Percentiles rank a stretch among this genome's conserved stretches.
phyloP scores from a whole-genome alignment of 2,888 invertebrate genomes.

The Acronicta psi region DNA sequence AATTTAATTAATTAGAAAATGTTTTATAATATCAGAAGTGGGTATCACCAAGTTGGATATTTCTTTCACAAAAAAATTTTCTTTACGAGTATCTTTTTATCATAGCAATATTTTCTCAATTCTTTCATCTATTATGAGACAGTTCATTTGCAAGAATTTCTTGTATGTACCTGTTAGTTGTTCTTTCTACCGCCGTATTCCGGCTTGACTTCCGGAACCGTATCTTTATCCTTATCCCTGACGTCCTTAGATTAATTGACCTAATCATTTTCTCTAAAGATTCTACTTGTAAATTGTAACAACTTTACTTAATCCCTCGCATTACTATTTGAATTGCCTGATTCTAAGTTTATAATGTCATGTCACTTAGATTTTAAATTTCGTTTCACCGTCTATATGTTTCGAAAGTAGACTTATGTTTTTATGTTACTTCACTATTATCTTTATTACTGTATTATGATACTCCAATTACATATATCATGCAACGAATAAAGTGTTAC shows the following conservation, averaged over 20 bases:
- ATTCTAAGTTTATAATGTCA: too few species aligned
- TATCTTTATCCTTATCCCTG: slow-evolving; percentile 2
- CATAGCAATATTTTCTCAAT: too few species aligned
- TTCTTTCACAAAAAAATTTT: slow-evolving; percentile 8
- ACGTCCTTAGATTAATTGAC: background rate
- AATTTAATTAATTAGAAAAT: slow-evolving; percentile 17
- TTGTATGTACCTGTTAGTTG: background rate
- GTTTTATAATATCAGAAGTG: slow-evolving; percentile 3
- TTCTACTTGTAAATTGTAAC: too few species aligned
- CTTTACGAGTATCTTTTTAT: background rate
- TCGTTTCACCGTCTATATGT: slow-evolving; percentile 8
- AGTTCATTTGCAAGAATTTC: too few species aligned
- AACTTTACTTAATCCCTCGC: too few species aligned
- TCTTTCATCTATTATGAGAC: background rate
- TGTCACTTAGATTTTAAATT: slow-evolving; percentile 14
- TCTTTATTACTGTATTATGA: slow-evolving; percentile 35
- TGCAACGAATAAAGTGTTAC: slow-evolving; percentile 33
- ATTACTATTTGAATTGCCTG: too few species aligned
- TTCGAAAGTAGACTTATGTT: slow-evolving; percentile 38
- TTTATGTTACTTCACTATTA: slow-evolving; percentile 34
- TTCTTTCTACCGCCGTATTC: background rate
- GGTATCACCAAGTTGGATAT: background rate
- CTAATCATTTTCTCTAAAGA: slow-evolving; percentile 1
- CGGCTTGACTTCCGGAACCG: background rate
- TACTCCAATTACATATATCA: slow-evolving; percentile 42